Evolutionary conservation across 2,888 invertebrate genomes (phyloP).

Genomic region (Eugnorisma glareosa): DNA sequence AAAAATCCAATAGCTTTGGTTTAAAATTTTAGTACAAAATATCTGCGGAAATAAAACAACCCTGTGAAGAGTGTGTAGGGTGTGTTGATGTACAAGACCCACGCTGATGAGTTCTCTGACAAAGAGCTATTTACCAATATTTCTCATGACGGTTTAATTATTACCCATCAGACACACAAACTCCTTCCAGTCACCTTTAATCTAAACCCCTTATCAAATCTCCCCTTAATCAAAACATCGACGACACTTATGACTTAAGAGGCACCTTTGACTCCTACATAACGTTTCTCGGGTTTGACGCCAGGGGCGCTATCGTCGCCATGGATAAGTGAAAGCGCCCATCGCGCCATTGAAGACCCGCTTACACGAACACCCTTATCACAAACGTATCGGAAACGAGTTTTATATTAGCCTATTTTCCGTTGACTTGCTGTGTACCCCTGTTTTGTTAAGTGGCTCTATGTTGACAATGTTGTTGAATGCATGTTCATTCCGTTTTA

Average conservation of each 20-base stretch:
- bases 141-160: constrained; percentile 15
- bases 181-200: constrained; percentile 15
- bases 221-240: constrained; percentile 53
- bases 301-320: constrained; percentile 67
- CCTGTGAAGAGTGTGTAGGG: neutral
- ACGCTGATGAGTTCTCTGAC: neutral
- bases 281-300: constrained; percentile 62
- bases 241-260: constrained; percentile 56
- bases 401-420: constrained; percentile 64
- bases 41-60: neutral
- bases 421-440: constrained; percentile 40
- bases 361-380: constrained; percentile 71
- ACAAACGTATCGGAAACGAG: constrained; percentile 67
- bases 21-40: neutral
- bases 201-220: constrained; percentile 41
- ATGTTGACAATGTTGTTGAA: constrained; percentile 33
- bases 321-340: constrained; percentile 72
- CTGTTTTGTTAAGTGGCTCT: constrained; percentile 45
- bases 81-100: neutral
- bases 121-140: neutral
- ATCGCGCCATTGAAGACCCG: constrained; percentile 69
- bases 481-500: constrained; percentile 5
- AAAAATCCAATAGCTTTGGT: neutral
- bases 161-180: neutral
- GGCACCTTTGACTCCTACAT: constrained; percentile 56